Conservation (phyloP, 2,113 vertebrate species). For the Saccopteryx leptura region DNA sequence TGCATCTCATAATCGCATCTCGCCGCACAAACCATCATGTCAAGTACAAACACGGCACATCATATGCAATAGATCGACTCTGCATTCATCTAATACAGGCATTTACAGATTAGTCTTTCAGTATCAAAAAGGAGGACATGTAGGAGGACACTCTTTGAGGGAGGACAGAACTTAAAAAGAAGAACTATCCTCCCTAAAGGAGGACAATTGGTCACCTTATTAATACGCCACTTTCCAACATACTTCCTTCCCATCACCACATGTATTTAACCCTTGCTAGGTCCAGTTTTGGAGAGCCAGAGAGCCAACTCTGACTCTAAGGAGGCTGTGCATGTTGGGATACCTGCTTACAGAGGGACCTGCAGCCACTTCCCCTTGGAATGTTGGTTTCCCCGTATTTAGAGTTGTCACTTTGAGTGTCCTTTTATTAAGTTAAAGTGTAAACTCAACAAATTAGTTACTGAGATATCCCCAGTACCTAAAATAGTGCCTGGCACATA, state of each 20-base stretch:
- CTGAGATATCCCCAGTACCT: background rate
- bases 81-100: too few species aligned
- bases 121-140: too few species aligned
- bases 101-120: too few species aligned
- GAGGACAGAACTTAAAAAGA: too few species aligned
- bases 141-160: too few species aligned
- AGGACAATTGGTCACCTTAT: too few species aligned
- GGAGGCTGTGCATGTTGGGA: background rate
- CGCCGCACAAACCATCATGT: too few species aligned
- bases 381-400: background rate
- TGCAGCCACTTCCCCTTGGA: background rate
- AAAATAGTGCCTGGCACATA: background rate
- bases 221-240: background rate
- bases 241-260: background rate
- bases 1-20: too few species aligned
- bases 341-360: background rate
- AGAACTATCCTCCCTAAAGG: too few species aligned
- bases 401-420: conserved; percentile 5
- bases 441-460: background rate
- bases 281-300: background rate
- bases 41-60: too few species aligned
- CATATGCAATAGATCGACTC: too few species aligned
- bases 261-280: background rate
- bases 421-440: conserved; percentile 29
- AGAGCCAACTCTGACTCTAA: background rate